These are phyloP conservation scores for Ypsolopha scabrella DNA, from an alignment of 2,888 invertebrate genomes.

Conservation along the genomic window DNA sequence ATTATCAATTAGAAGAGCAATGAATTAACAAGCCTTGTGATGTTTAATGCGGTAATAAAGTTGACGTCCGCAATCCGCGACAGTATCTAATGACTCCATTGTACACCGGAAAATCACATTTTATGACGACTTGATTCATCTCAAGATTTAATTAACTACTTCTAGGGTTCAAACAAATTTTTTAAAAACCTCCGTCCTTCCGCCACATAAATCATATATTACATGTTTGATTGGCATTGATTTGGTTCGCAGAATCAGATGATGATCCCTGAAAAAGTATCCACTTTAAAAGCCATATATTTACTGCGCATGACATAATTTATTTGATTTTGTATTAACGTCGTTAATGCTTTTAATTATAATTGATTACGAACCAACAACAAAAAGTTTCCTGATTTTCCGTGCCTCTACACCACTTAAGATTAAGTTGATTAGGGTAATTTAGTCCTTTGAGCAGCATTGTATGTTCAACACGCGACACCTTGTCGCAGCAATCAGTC, in stretches of 20 bases:
- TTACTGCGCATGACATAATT: too few relatives aligned
- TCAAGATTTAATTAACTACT: constrained; percentile 8
- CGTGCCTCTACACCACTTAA: constrained; percentile 2
- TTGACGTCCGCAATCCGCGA: constrained; percentile 19
- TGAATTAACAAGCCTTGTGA: constrained; percentile 63
- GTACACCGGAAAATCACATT: not conserved
- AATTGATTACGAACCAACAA: too few relatives aligned
- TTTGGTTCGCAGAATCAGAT: too few relatives aligned
- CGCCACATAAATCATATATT: too few relatives aligned
- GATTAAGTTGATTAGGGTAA: too few relatives aligned
- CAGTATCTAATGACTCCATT: not conserved
- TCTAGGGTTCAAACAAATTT: constrained; percentile 4
- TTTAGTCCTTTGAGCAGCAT: too few relatives aligned
- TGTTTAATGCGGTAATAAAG: constrained; percentile 53
- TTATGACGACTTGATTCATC: not conserved
- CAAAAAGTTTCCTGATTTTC: constrained; percentile 5
- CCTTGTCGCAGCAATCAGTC: constrained; percentile 38
- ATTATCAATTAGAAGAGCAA: constrained; percentile 32
- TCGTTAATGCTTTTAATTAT: too few relatives aligned
- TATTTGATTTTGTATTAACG: too few relatives aligned
- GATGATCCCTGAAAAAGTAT: too few relatives aligned
- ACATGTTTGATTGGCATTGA: too few relatives aligned
- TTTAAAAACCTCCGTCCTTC: not conserved
- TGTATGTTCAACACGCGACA: not conserved
- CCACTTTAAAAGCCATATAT: too few relatives aligned